Percentiles rank a stretch among this genome's conserved stretches.
phyloP scores from a whole-genome alignment of 2,888 invertebrate species.

The Molanna angustata region DNA sequence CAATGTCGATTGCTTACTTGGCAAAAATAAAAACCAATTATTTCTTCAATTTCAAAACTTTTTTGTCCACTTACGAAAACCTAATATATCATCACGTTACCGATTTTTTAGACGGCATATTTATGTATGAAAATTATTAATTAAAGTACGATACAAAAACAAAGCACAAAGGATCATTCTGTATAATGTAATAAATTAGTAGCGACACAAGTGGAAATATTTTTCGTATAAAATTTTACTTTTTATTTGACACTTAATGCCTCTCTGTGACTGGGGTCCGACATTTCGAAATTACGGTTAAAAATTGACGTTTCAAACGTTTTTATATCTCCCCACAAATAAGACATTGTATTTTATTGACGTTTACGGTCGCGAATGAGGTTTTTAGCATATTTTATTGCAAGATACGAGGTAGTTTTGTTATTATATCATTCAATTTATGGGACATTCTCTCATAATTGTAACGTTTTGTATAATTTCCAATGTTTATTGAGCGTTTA shows the following conservation, averaged over 20 bases:
- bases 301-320: constrained; percentile 19
- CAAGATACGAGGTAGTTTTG: constrained; percentile 1
- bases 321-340: constrained; percentile 23
- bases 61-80: no score
- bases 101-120: no score
- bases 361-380: constrained; percentile 14
- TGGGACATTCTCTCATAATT: constrained; percentile 10
- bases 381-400: constrained; percentile 17
- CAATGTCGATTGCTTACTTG: no score
- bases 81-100: no score
- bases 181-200: not conserved
- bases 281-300: constrained; percentile 21
- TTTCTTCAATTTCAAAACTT: no score
- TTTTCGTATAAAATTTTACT: constrained; percentile 15
- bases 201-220: not conserved
- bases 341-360: constrained; percentile 29
- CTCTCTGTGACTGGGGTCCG: constrained; percentile 20
- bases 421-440: constrained; percentile 15
- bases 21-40: no score
- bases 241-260: constrained; percentile 20
- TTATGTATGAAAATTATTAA: no score
- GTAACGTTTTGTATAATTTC: constrained; percentile 3
- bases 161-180: not conserved
- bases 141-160: no score
- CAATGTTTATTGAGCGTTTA: constrained; percentile 1